Conservation (phyloP, 2,888 invertebrate genomes). For the Dorcus parallelipipedus region DNA sequence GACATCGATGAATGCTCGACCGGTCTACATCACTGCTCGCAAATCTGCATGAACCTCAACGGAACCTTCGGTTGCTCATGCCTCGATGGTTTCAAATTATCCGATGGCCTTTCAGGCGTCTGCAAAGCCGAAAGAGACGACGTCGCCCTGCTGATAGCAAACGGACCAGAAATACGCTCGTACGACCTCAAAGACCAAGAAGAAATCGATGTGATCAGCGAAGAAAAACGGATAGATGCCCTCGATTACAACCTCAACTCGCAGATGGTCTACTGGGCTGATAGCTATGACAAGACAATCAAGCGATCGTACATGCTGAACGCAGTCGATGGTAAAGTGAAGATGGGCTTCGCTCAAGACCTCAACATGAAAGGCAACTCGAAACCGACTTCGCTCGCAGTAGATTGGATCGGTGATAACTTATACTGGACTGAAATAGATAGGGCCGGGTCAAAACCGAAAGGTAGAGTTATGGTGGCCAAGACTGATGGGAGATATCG, state of each 20-base stretch:
- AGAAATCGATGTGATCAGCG: slow-evolving; percentile 71
- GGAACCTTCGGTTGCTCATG: slow-evolving; percentile 88
- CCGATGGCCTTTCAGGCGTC: slow-evolving; percentile 76
- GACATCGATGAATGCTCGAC: slow-evolving; percentile 88
- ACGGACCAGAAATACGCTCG: slow-evolving; percentile 83
- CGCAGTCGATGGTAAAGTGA: slow-evolving; percentile 71
- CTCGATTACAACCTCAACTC: slow-evolving; percentile 82
- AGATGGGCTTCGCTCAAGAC: slow-evolving; percentile 83
- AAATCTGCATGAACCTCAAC: slow-evolving; percentile 87
- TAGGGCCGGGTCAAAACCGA: slow-evolving; percentile 67
- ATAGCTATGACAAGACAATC: slow-evolving; percentile 85
- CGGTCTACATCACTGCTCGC: slow-evolving; percentile 87
- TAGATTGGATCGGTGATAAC: slow-evolving; percentile 93
- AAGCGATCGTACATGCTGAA: slow-evolving; percentile 88
- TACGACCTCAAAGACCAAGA: slow-evolving; percentile 60
- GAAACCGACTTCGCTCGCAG: slow-evolving; percentile 84
- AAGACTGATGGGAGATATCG: slow-evolving; percentile 87
- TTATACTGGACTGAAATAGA: slow-evolving; percentile 92
- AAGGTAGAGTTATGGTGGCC: slow-evolving; percentile 82
- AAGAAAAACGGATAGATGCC: slow-evolving; percentile 87
- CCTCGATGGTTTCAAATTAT: slow-evolving; percentile 72
- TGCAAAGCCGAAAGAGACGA: slow-evolving; percentile 70
- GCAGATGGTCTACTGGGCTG: slow-evolving; percentile 94
- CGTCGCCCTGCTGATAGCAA: slow-evolving; percentile 70
- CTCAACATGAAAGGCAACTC: slow-evolving; percentile 78